A percentile compares a stretch with the other conserved stretches of the same genome.
These are phyloP conservation scores for Megalopta genalis DNA, from an alignment of 1,140 invertebrate genomes.

Conservation along the genomic window DNA sequence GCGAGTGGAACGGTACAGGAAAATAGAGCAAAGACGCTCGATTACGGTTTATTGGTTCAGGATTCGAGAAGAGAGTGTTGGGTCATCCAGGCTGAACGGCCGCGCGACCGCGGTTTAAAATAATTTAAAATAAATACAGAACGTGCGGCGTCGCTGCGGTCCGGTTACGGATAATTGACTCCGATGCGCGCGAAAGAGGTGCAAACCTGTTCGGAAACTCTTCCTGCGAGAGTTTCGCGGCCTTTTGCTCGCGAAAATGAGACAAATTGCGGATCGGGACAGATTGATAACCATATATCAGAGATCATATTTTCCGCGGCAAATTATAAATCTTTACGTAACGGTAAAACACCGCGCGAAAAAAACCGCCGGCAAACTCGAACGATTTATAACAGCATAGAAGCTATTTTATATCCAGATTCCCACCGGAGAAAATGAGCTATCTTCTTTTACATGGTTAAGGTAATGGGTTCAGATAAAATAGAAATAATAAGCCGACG, in stretches of 20 bases:
- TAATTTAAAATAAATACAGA: constrained; percentile 2
- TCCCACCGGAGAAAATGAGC: too few relatives aligned
- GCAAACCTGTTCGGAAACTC: not conserved
- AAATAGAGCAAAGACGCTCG: not conserved
- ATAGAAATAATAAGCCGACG: too few relatives aligned
- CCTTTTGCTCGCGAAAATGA: not conserved
- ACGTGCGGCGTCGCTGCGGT: not conserved
- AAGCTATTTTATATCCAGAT: too few relatives aligned
- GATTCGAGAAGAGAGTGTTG: constrained; percentile 5
- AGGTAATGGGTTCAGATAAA: too few relatives aligned
- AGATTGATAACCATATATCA: too few relatives aligned
- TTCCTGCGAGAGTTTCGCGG: not conserved
- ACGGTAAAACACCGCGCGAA: too few relatives aligned
- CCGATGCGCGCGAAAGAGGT: not conserved
- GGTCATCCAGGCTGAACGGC: not conserved
- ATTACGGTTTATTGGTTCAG: not conserved
- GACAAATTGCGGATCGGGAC: not conserved
- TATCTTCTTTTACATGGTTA: too few relatives aligned
- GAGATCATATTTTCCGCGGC: too few relatives aligned
- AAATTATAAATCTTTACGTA: too few relatives aligned
- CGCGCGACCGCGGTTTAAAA: not conserved
- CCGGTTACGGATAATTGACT: not conserved
- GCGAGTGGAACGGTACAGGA: constrained; percentile 2
- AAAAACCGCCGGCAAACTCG: too few relatives aligned
- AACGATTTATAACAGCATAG: too few relatives aligned